Evolutionary conservation across 2,797 vertebrate genomes (phyloP).

Genomic region (Amazona ochrocephala): DNA sequence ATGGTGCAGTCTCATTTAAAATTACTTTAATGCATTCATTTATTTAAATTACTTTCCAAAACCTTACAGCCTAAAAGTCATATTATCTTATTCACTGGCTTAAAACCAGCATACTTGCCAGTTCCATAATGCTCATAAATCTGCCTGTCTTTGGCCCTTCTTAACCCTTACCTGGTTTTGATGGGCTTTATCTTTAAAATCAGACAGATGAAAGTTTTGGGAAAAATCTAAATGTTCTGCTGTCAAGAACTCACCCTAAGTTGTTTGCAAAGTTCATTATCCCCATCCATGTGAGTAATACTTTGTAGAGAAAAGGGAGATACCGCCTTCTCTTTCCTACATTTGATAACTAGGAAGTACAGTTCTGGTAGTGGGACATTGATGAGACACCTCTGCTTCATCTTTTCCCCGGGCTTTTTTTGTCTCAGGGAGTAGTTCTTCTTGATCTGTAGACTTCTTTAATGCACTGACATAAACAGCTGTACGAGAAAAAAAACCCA

Average conservation of each 20-base stretch:
- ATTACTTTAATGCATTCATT: not conserved
- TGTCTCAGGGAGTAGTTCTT: not conserved
- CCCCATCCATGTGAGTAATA: not conserved
- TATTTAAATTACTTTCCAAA: constrained; percentile 32
- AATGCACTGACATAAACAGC: not conserved
- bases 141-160: not conserved
- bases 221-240: not conserved
- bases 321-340: not conserved
- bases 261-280: not conserved
- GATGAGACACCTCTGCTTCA: not conserved
- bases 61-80: not conserved
- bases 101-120: not conserved
- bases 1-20: constrained; percentile 19
- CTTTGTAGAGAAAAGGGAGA: not conserved
- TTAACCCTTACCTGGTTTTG: not conserved
- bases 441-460: not conserved
- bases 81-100: not conserved
- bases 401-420: not conserved
- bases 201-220: not conserved
- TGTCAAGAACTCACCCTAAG: not conserved
- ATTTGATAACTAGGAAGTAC: not conserved
- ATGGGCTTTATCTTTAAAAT: not conserved
- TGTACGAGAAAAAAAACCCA: fast-evolving
- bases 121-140: not conserved
- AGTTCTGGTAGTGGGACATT: not conserved